These are phyloP conservation scores for Cerceris ruficornis DNA, from an alignment of 2,888 invertebrate genomes.

Conservation along the genomic window DNA sequence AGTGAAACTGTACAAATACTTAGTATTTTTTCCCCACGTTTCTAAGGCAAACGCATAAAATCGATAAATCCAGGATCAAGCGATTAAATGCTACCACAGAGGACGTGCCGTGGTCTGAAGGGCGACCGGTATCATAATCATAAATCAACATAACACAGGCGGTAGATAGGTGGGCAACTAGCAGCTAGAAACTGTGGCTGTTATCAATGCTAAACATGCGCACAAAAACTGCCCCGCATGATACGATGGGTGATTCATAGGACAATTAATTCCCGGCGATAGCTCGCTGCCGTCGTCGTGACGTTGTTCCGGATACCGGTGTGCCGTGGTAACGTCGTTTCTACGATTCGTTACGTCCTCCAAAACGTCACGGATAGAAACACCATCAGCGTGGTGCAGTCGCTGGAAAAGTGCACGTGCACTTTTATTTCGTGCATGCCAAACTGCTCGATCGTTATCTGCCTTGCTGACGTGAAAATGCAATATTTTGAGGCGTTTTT, in stretches of 20 bases:
- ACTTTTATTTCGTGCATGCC: neutral
- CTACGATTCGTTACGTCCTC: slow-evolving; percentile 34
- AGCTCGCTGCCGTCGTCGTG: slow-evolving; percentile 18
- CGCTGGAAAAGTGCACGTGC: neutral
- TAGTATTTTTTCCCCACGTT: neutral
- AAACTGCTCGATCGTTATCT: neutral
- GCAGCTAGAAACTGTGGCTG: slow-evolving; percentile 59
- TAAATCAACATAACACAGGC: slow-evolving; percentile 77
- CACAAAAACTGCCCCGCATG: slow-evolving; percentile 73
- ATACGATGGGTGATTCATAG: slow-evolving; percentile 79
- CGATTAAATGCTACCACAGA: slow-evolving; percentile 27
- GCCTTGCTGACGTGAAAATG: neutral
- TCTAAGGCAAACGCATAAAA: neutral
- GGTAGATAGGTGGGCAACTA: slow-evolving; percentile 50
- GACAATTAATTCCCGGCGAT: slow-evolving; percentile 76
- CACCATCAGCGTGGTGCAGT: neutral
- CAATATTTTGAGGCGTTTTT: too few species aligned
- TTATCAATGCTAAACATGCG: slow-evolving; percentile 79
- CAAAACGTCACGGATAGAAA: neutral
- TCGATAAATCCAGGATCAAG: slow-evolving; percentile 35
- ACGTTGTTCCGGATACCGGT: slow-evolving; percentile 2
- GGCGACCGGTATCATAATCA: slow-evolving; percentile 67
- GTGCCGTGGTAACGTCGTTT: slow-evolving; percentile 1
- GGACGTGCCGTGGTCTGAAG: slow-evolving; percentile 55
- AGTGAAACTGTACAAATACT: neutral